Evolutionary conservation across 2,113 vertebrate genomes (phyloP).

Genomic region (Leucoraja erinaceus): DNA sequence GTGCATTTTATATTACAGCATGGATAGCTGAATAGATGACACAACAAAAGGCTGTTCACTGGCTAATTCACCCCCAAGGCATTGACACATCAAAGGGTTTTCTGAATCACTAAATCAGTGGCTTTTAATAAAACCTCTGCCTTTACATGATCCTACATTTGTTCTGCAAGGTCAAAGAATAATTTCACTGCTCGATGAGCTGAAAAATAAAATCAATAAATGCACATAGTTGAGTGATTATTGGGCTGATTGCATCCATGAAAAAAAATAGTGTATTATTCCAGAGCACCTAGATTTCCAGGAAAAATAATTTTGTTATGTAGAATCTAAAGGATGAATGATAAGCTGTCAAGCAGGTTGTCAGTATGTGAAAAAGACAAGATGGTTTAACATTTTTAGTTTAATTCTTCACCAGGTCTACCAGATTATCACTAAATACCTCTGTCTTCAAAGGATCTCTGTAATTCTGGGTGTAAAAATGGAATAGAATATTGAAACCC

Average conservation of each 20-base stretch:
- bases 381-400: too few species aligned
- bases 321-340: background rate
- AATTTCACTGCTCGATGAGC: background rate
- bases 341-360: background rate
- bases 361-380: background rate
- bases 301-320: background rate
- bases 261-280: background rate
- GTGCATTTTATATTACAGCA: background rate
- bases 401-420: background rate
- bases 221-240: background rate
- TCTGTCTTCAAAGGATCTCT: background rate
- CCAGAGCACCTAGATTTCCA: background rate
- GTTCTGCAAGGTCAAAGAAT: constrained; percentile 28
- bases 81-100: background rate
- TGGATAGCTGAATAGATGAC: background rate
- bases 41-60: background rate
- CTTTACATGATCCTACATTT: background rate
- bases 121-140: background rate
- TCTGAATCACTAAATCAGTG: background rate
- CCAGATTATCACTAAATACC: background rate
- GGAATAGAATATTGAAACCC: background rate
- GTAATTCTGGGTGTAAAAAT: background rate
- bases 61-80: background rate
- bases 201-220: background rate
- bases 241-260: background rate